These are phyloP conservation scores for Crotalus tigris DNA, from an alignment of 2,113 vertebrate species.

Conservation along the genomic window DNA sequence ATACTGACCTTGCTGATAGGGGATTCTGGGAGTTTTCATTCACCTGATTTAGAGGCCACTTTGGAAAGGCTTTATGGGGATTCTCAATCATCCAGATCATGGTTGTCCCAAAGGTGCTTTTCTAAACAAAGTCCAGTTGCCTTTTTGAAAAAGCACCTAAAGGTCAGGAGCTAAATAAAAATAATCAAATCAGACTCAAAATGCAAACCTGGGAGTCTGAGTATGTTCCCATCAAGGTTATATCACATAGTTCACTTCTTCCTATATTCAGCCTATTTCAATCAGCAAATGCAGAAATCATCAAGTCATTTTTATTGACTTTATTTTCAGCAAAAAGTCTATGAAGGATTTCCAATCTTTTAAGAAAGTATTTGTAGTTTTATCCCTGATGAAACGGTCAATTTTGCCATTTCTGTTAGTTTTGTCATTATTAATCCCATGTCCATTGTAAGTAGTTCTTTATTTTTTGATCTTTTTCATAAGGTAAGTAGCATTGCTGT, in stretches of 20 bases:
- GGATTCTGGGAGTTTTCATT: neutral
- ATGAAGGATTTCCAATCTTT: neutral
- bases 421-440: neutral
- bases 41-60: too few relatives aligned
- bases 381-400: neutral
- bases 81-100: neutral
- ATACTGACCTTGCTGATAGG: neutral
- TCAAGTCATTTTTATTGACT: neutral
- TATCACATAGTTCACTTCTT: neutral
- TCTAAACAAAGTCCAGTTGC: neutral
- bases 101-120: neutral
- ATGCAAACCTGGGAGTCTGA: neutral
- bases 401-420: neutral
- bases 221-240: neutral
- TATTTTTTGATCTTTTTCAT: neutral
- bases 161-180: neutral
- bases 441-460: neutral
- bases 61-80: neutral
- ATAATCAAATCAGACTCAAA: neutral
- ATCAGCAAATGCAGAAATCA: neutral
- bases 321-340: neutral
- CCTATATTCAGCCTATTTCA: neutral
- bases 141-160: neutral
- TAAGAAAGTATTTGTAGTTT: neutral
- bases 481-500: neutral